Evolutionary conservation across 2,113 vertebrate species (phyloP), one percentile per base, ranked within the genome.

Genomic region (Scomber japonicus): DNA sequence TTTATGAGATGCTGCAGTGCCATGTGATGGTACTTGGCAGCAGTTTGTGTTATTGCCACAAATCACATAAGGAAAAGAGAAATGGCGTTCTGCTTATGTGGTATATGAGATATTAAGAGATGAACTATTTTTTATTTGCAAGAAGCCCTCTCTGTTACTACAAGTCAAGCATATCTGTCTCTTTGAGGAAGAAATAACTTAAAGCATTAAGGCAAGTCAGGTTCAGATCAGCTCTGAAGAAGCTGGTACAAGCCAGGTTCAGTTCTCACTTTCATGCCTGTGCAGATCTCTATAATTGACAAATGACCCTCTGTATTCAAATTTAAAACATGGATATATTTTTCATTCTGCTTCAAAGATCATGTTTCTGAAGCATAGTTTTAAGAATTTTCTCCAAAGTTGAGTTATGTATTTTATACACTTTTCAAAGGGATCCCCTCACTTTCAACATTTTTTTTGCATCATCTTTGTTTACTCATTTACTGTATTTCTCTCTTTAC

Each of bases 281-380:
- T 24, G 5, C 24, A 69, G 14, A 48, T 45, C 9, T 59, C 16
- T 72, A 40, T 50, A 61, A 30, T 56, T 4, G 31, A 62, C 50
- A 68, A 77, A 61, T 14, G 50, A 40, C 55, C 40, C 35, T 35
- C 35, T 35, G 35, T 35, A 35, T 35, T 35, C 35, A 73, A 73
- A 73, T 77, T 35, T 68, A n/a, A 49, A 50, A 40, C 40, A 65
- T 6, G 24, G 50, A 49, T 62, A 57, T 21, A 64, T 59, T 31
- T 81, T 62, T 81, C 57, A 84, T 8, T 80, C 6, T 24, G 48
- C 30, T 63, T 70, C 63, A 83, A 70, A 69, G 14, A 62, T 70
- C 14, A 24, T 21, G 19, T 66, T 66, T 78, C 45, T 48, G 16
- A 74, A 35, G 49, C 11, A 21, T 19, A 27, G 24, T 27, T 27